Percentiles rank a stretch among this genome's conserved stretches.
These are phyloP conservation scores for Dendrolimus punctatus DNA, from an alignment of 1,140 invertebrate genomes.

Conservation along the genomic window DNA sequence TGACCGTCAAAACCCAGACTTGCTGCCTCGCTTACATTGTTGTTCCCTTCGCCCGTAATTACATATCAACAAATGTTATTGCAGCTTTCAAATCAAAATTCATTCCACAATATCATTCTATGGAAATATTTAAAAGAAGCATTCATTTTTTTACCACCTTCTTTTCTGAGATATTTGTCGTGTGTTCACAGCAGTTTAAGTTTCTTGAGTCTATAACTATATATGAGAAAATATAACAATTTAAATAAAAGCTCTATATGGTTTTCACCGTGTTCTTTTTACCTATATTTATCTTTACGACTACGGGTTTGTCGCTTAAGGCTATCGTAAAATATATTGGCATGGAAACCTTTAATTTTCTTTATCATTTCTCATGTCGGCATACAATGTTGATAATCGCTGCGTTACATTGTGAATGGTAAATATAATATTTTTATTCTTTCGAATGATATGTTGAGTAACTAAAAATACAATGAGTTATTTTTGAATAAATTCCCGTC, in stretches of 20 bases:
- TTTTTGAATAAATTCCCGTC: too few relatives aligned
- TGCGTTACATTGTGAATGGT: slow-evolving; percentile 32
- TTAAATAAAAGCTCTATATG: too few relatives aligned
- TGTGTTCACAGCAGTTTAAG: too few relatives aligned
- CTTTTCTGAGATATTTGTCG: too few relatives aligned
- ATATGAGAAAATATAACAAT: too few relatives aligned
- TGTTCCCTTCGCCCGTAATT: slow-evolving; percentile 20
- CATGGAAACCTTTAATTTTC: slow-evolving; percentile 63
- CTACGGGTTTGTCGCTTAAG: slow-evolving; percentile 52
- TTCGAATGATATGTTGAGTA: too few relatives aligned
- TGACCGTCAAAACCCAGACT: slow-evolving; percentile 36
- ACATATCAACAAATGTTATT: slow-evolving; percentile 14
- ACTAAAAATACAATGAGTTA: too few relatives aligned
- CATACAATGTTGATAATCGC: slow-evolving; percentile 49
- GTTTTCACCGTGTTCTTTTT: slow-evolving; percentile 5
- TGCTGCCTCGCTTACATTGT: slow-evolving; percentile 28
- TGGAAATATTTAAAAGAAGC: too few relatives aligned
- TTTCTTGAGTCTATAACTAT: too few relatives aligned
- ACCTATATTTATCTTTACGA: slow-evolving; percentile 52
- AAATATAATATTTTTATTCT: slow-evolving; percentile 1
- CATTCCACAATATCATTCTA: slow-evolving; percentile 2
- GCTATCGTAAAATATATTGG: slow-evolving; percentile 59
- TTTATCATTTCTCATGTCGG: slow-evolving; percentile 58
- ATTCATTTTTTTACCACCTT: too few relatives aligned
- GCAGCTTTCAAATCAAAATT: slow-evolving; percentile 14